Conservation (phyloP, 2,888 invertebrate species). For the Nephrotoma appendiculata region DNA sequence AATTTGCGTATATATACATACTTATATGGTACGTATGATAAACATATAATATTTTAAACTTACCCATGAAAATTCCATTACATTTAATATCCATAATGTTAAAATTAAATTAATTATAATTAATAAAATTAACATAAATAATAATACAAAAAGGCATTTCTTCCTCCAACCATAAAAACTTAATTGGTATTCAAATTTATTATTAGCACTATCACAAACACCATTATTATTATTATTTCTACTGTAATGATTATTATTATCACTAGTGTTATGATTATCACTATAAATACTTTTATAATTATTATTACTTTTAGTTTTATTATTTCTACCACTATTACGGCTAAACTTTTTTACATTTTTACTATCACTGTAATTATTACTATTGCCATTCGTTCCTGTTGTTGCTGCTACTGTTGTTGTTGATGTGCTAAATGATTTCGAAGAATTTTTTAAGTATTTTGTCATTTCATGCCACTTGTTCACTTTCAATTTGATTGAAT, state of each 20-base stretch:
- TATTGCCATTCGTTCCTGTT: not conserved
- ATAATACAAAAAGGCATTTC: constrained; percentile 82
- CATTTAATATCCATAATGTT: constrained; percentile 92
- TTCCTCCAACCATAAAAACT: constrained; percentile 57
- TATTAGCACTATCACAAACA: not conserved
- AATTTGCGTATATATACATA: too few species aligned
- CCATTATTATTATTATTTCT: not conserved
- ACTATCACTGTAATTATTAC: not conserved
- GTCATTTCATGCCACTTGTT: not conserved
- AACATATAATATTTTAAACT: constrained; percentile 30
- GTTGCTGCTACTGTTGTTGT: not conserved
- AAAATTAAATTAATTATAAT: constrained; percentile 89
- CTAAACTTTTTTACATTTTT: not conserved
- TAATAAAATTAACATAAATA: constrained; percentile 76
- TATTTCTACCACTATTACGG: not conserved
- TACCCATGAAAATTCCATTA: constrained; percentile 92
- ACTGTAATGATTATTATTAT: not conserved
- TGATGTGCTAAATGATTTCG: not conserved
- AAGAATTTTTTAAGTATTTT: not conserved
- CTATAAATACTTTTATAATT: not conserved
- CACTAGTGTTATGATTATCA: not conserved
- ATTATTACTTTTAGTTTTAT: not conserved
- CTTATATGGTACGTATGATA: not conserved
- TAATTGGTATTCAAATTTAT: not conserved
- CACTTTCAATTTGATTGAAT: not conserved